Evolutionary conservation across 2,888 invertebrate species (phyloP).

Genomic region (Steinernema scapterisci): DNA sequence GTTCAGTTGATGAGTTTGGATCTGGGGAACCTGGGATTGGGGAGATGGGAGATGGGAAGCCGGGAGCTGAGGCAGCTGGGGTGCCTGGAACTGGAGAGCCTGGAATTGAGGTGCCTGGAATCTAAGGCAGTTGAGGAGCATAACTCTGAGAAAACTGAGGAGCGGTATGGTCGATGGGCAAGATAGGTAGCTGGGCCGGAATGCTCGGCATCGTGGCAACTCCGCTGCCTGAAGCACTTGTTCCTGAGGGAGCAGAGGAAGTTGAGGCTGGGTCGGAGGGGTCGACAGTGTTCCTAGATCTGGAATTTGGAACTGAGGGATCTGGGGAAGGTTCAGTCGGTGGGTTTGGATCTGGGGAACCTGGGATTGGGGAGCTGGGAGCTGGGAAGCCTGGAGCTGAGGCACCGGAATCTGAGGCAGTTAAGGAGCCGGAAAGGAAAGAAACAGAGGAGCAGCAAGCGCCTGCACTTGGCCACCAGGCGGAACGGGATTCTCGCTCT

Average conservation of each 20-base stretch:
- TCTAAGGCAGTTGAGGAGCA: neutral
- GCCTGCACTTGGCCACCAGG: neutral
- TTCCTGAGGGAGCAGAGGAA: neutral
- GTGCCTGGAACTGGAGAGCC: neutral
- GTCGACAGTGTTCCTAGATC: neutral
- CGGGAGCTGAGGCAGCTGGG: neutral
- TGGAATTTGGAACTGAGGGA: neutral
- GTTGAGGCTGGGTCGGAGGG: neutral
- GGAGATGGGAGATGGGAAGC: neutral
- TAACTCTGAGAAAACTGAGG: neutral
- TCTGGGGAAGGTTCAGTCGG: neutral
- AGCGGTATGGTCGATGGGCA: too few relatives aligned
- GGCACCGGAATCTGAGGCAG: neutral
- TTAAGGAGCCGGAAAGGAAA: neutral
- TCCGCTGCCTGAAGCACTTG: neutral
- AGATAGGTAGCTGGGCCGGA: too few relatives aligned
- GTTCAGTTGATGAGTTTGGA: too few relatives aligned
- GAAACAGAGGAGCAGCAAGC: neutral
- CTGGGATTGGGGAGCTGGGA: neutral
- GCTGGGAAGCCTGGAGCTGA: neutral
- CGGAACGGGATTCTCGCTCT: neutral
- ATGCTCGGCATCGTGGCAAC: neutral
- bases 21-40: neutral
- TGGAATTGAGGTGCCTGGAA: slow-evolving; percentile 4
- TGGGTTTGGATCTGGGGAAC: neutral